These are phyloP conservation scores for Drosophila atroscutellata DNA, from an alignment of 2,888 invertebrate genomes.

Conservation along the genomic window DNA sequence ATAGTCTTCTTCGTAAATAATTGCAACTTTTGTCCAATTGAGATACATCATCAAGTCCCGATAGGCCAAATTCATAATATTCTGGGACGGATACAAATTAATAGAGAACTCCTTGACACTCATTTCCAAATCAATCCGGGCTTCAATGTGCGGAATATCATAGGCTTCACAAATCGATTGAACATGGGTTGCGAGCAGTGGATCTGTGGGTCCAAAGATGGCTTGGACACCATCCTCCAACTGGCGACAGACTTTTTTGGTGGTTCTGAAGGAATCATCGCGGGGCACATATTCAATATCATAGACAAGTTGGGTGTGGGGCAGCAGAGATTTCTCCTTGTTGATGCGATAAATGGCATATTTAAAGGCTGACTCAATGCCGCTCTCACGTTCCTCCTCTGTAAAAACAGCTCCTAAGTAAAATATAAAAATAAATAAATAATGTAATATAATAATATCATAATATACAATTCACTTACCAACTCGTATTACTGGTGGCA, in stretches of 20 bases:
- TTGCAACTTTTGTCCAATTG: conserved; percentile 96
- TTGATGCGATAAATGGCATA: conserved; percentile 97
- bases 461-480: conserved; percentile 84
- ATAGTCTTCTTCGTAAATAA: conserved; percentile 96
- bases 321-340: conserved; percentile 92
- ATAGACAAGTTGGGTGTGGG: conserved; percentile 95
- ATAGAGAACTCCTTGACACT: conserved; percentile 90
- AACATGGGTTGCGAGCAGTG: conserved; percentile 92
- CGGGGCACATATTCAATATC: conserved; percentile 95
- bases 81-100: conserved; percentile 94
- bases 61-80: conserved; percentile 92
- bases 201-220: conserved; percentile 91
- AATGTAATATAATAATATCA: background rate
- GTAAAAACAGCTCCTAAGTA: conserved; percentile 94
- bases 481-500: conserved; percentile 89
- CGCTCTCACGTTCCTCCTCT: conserved; percentile 94
- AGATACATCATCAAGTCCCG: conserved; percentile 94
- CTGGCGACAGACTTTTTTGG: conserved; percentile 90
- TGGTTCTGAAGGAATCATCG: conserved; percentile 95
- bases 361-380: conserved; percentile 95
- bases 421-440: background rate
- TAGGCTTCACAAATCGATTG: conserved; percentile 95
- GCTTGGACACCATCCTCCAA: conserved; percentile 92
- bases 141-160: conserved; percentile 95
- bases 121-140: conserved; percentile 88